Evolutionary conservation across 2,797 vertebrate species (phyloP), one percentile per base, ranked within the genome.

Genomic region (Acanthopagrus latus): DNA sequence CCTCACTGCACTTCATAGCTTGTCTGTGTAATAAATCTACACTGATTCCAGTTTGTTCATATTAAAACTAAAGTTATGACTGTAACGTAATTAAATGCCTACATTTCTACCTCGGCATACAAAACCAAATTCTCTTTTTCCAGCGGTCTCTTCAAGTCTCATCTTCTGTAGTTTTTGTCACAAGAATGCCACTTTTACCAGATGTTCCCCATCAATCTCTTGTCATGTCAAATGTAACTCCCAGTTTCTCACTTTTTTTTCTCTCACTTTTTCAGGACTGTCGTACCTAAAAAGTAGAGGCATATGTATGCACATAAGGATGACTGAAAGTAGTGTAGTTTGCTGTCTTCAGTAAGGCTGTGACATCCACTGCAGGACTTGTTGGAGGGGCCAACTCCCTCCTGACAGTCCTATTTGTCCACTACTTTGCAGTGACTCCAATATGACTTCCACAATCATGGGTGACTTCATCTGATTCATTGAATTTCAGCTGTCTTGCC

Each of bases 381-480:
- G 52, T 29, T 17, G 66, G 23, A 78, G 47, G 76, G 64, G 59
- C 20, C 14, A 68, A 27, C 25, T 48, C 54, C 18, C 55, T 59
- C 55, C 51, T 23, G 33, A 54, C 50, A 67, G 41, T 68, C 58
- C 29, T 75, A 43, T 78, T 76, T 76, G 23, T 64, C 51, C 48
- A 58, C 55, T 69, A 20, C n/a, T 78, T 51, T 47, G 73, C 38
- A 38, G 17, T 68, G 50, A 71, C 67, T 77, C 29, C 25, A 23
- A 20, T 43, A 12, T 77, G 68, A 58, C 62, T 46, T 73, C 50
- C 54, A 62, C 59, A 81, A 71, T 70, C 57, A 74, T 6, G 5
- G 41, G 27, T 71, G 44, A 70, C 46, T 81, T 79, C 46, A 81
- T 83, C 9, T 76, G 51, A 64, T 74, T 78, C n/a, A 52, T 5